A percentile compares a stretch with the other conserved stretches of the same genome.
Evolutionary conservation across 2,113 vertebrate species (phyloP).

Genomic region (Orcinus orca): DNA sequence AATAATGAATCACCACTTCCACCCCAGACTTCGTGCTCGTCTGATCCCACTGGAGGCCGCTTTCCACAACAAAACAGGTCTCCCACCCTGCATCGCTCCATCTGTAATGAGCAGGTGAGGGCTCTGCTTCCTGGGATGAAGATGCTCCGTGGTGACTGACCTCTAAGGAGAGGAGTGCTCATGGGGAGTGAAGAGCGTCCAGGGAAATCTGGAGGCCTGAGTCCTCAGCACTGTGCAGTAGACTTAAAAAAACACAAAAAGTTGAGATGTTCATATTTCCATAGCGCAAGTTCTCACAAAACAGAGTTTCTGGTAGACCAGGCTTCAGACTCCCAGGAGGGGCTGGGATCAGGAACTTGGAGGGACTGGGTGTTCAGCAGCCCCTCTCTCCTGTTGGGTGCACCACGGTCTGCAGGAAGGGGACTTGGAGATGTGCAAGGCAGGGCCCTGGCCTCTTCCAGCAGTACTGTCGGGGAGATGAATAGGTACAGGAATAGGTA

Average conservation of each 20-base stretch:
- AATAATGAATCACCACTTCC: not conserved
- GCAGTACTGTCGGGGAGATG: fast-evolving
- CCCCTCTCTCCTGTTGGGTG: not conserved
- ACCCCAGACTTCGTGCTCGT: fast-evolving
- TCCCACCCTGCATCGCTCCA: fast-evolving
- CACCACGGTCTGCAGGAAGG: too few species aligned
- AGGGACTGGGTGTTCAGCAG: not conserved
- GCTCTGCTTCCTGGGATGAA: not conserved
- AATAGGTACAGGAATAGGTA: fast-evolving
- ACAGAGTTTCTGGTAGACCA: not conserved
- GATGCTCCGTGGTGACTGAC: not conserved
- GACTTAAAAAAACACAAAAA: not conserved
- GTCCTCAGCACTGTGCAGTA: not conserved
- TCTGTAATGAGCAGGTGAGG: not conserved
- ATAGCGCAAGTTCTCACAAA: fast-evolving
- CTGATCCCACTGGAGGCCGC: not conserved
- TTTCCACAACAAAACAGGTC: not conserved
- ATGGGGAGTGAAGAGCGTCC: not conserved
- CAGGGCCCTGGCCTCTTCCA: not conserved
- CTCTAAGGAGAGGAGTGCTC: not conserved
- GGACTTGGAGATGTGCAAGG: too few species aligned
- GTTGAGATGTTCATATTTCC: not conserved
- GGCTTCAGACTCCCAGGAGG: not conserved
- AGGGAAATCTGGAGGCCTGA: not conserved
- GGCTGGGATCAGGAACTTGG: not conserved